Conservation (phyloP, 1,140 invertebrate species). For the Subanguina moxae region DNA sequence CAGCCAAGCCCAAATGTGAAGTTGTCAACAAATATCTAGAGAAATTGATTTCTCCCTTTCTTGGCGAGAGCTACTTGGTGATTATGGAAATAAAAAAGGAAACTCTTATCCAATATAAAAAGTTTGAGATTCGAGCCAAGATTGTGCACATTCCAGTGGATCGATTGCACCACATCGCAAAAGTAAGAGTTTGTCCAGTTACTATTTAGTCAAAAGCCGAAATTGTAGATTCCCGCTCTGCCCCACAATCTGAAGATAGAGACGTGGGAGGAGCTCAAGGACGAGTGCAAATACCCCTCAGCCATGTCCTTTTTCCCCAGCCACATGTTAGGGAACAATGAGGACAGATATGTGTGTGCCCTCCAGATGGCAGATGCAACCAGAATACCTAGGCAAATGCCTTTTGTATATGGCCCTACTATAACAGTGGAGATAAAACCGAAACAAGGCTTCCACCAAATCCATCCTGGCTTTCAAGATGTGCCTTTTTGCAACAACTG, state of each 20-base stretch:
- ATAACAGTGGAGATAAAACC: slow-evolving; percentile 58
- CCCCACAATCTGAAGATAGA: slow-evolving; percentile 53
- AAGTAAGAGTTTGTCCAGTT: slow-evolving; percentile 29
- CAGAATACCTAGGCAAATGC: slow-evolving; percentile 40
- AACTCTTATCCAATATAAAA: not conserved
- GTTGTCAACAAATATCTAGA: slow-evolving; percentile 50
- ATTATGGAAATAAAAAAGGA: not conserved
- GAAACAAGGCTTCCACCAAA: slow-evolving; percentile 48
- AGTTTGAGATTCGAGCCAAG: slow-evolving; percentile 15
- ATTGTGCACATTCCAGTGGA: slow-evolving; percentile 44
- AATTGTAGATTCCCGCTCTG: slow-evolving; percentile 45
- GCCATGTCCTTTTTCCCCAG: slow-evolving; percentile 5
- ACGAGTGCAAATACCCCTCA: slow-evolving; percentile 21
- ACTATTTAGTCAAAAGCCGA: not conserved
- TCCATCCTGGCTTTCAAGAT: slow-evolving; percentile 42
- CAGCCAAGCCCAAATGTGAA: slow-evolving; percentile 45
- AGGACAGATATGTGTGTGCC: slow-evolving; percentile 22
- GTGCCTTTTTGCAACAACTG: slow-evolving; percentile 56
- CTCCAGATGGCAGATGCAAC: slow-evolving; percentile 57
- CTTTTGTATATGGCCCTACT: slow-evolving; percentile 34
- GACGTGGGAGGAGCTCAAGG: slow-evolving; percentile 39
- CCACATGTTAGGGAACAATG: not conserved
- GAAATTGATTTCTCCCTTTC: slow-evolving; percentile 47
- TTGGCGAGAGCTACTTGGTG: slow-evolving; percentile 45
- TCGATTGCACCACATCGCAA: slow-evolving; percentile 48